Evolutionary conservation across 2,797 vertebrate genomes (phyloP).

Genomic region (Heterohyrax brucei): DNA sequence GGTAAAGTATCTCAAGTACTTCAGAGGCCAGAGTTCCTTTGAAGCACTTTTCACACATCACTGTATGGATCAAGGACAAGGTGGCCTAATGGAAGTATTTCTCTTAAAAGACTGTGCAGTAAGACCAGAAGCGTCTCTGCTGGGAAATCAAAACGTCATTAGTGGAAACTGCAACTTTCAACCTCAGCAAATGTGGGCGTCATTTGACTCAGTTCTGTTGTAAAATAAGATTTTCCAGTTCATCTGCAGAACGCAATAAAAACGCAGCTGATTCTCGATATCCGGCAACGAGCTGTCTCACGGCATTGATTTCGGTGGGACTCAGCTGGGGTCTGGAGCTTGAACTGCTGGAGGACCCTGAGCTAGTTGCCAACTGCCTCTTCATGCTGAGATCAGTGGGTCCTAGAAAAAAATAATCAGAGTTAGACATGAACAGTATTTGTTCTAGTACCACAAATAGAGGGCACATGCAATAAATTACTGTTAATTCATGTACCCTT

Average conservation of each 20-base stretch:
- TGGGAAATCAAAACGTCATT: conserved; percentile 92
- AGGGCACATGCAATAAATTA: not conserved
- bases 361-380: conserved; percentile 92
- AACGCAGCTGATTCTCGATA: conserved; percentile 94
- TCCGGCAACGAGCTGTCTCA: conserved; percentile 93
- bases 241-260: conserved; percentile 93
- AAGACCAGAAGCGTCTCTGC: conserved; percentile 90
- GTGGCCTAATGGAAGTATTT: conserved; percentile 91
- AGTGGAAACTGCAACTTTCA: conserved; percentile 91
- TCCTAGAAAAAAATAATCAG: conserved; percentile 88
- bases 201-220: conserved; percentile 94
- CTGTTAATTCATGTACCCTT: not conserved
- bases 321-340: conserved; percentile 93
- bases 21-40: conserved; percentile 91
- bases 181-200: conserved; percentile 87
- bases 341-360: conserved; percentile 92
- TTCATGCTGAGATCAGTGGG: conserved; percentile 95
- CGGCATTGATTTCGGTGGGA: conserved; percentile 93
- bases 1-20: conserved; percentile 90
- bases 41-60: conserved; percentile 91
- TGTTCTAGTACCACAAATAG: not conserved
- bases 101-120: conserved; percentile 90
- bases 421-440: conserved; percentile 36
- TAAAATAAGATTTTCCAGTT: conserved; percentile 95
- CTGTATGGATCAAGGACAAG: conserved; percentile 91